Evolutionary conservation across 2,113 vertebrate species (phyloP).

Genomic region (Hemiscyllium ocellatum): DNA sequence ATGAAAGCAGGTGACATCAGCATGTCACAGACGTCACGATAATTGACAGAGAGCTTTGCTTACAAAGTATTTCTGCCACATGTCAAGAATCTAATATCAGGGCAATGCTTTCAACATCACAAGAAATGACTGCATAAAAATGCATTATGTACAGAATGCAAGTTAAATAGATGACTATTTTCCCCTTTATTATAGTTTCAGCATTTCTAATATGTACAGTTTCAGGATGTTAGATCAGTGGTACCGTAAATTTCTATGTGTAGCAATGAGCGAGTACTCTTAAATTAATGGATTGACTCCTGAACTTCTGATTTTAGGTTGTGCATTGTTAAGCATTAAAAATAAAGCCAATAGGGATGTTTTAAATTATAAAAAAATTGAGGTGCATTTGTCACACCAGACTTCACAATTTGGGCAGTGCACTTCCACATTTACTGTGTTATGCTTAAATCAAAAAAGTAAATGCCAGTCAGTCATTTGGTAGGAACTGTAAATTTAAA

Average conservation of each 20-base stretch:
- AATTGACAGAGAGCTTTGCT: conserved; percentile 31
- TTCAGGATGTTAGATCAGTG: neutral
- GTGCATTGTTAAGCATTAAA: neutral
- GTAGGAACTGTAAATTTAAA: conserved; percentile 15
- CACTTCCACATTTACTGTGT: neutral
- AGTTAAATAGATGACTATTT: neutral
- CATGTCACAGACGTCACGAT: conserved; percentile 18
- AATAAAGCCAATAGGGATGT: neutral
- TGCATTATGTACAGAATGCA: neutral
- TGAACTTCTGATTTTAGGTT: neutral
- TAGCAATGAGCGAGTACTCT: neutral
- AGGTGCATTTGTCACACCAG: neutral
- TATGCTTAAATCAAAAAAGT: conserved; percentile 20
- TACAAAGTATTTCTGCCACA: conserved; percentile 33
- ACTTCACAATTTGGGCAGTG: neutral
- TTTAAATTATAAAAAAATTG: neutral
- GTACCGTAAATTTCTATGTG: neutral
- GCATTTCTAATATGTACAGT: neutral
- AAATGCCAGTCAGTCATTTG: conserved; percentile 11
- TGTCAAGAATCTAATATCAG: conserved; percentile 6
- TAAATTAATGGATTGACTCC: neutral
- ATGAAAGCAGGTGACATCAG: conserved; percentile 35
- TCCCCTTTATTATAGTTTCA: neutral
- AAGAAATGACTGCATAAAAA: conserved; percentile 24
- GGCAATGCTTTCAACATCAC: neutral